Base-by-base conservation (phyloP, 1,140 invertebrate genomes). In the Octopus sinensis region DNA sequence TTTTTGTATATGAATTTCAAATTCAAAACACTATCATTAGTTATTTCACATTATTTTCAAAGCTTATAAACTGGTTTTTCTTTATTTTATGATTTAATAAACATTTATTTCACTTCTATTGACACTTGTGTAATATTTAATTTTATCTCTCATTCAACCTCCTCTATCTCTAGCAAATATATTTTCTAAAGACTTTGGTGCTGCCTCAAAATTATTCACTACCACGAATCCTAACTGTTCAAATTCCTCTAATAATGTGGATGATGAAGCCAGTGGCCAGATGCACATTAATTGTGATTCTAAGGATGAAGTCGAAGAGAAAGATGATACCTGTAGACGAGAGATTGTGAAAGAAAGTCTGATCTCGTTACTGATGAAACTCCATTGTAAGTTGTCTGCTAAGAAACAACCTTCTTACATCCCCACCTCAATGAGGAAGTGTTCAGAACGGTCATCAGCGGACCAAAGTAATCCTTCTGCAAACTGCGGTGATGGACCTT, bases 331-430 rank as follows among this genome's bases (percentile, higher is more conserved):
- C 68, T n/a, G 68, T 73, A 4, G 7, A 73, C 68, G 13, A 73
- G 17, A 5, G 68, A 43, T 73, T 85, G 80, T 92, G 5, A 95
- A 96, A 85, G 97, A 98, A 90, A 97, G 96, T 82, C 96, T 98
- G 79, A 94, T 98, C 83, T 96, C 96, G 0, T 91, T 98, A 62
- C 91, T 99, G 51, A 91, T 98, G 10, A 97, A 96, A 90, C 92
- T 98, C n/a, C 96, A 98, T 90, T 96, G 96, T 0, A 96, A 98
- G 88, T 91, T 98, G 13, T 95, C 95, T 0, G 95, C 95, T 5
- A 92, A 93, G 62, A 93, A 95, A 6, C 17, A 73, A 6, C 95
- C 97, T 87, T 96, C 81, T 23, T 88, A 88, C 88, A 87, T 86
- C 83, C 82, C 91, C 86, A 68, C 84, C 30, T 82, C 81, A 9